Percentiles rank a stretch among this genome's conserved stretches.
Conservation (phyloP, 1,140 invertebrate species). For the Condylostylus longicornis region DNA sequence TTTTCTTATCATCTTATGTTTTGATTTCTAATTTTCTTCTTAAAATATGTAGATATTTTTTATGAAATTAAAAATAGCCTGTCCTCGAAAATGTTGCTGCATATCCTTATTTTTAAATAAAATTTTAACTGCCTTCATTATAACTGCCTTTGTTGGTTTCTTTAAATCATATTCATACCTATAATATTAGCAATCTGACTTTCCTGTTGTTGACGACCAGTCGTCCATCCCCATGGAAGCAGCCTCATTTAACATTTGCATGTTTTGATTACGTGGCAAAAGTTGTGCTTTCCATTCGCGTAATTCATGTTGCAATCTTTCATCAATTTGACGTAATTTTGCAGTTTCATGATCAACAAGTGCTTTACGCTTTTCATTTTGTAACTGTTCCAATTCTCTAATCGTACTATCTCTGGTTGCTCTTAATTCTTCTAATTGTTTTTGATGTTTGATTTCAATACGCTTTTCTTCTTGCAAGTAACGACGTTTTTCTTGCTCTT, state of each 20-base stretch:
- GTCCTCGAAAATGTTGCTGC: no score
- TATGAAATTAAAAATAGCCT: no score
- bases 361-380: constrained; percentile 87
- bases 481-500: constrained; percentile 93
- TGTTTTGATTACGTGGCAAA: constrained; percentile 85
- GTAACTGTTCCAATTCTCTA: constrained; percentile 75
- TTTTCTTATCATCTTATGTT: no score
- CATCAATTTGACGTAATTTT: constrained; percentile 88
- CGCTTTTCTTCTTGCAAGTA: constrained; percentile 85
- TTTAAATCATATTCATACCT: neutral
- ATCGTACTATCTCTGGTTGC: constrained; percentile 79
- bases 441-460: constrained; percentile 84
- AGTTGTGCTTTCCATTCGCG: constrained; percentile 82
- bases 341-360: constrained; percentile 90
- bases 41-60: no score
- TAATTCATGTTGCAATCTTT: constrained; percentile 69
- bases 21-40: no score
- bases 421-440: constrained; percentile 82
- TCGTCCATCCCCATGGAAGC: neutral
- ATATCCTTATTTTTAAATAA: no score
- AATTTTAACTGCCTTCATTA: no score
- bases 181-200: neutral
- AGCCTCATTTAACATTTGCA: no score
- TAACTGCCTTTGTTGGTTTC: no score
- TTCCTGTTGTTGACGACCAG: neutral